Conservation (phyloP, 2,113 vertebrate genomes). For the Protomyctophum bolini region DNA sequence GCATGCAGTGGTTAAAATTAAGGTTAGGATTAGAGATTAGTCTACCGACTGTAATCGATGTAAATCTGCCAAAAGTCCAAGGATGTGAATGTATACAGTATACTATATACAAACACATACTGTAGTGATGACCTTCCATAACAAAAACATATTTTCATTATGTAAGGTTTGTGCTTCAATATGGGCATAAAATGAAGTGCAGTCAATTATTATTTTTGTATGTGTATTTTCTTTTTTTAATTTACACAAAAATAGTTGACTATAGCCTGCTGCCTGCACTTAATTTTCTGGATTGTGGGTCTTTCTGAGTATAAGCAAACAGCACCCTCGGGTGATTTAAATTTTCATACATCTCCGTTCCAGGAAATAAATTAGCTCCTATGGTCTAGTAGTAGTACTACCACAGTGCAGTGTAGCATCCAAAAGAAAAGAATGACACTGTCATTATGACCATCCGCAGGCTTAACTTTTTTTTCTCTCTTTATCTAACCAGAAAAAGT, state of each 20-base stretch:
- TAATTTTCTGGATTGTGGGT: slow-evolving; percentile 18
- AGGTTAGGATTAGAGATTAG: too few relatives aligned
- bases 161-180: background rate
- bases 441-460: too few relatives aligned
- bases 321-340: background rate
- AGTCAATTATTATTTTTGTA: background rate
- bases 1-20: too few relatives aligned
- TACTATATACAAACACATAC: too few relatives aligned
- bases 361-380: slow-evolving; percentile 39
- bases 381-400: slow-evolving; percentile 4
- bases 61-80: too few relatives aligned
- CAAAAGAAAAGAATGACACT: slow-evolving; percentile 57
- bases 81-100: background rate
- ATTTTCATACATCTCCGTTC: slow-evolving; percentile 28
- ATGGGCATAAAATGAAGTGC: too few relatives aligned
- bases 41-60: too few relatives aligned
- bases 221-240: too few relatives aligned
- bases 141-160: background rate
- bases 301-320: slow-evolving; percentile 31
- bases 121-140: background rate
- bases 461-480: too few relatives aligned
- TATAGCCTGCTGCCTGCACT: background rate
- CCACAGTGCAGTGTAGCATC: slow-evolving; percentile 28
- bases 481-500: too few relatives aligned
- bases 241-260: slow-evolving; percentile 11